Evolutionary conservation across 2,113 vertebrate species (phyloP), one percentile per base, ranked within the genome.

Genomic region (Hydrolagus affinis): DNA sequence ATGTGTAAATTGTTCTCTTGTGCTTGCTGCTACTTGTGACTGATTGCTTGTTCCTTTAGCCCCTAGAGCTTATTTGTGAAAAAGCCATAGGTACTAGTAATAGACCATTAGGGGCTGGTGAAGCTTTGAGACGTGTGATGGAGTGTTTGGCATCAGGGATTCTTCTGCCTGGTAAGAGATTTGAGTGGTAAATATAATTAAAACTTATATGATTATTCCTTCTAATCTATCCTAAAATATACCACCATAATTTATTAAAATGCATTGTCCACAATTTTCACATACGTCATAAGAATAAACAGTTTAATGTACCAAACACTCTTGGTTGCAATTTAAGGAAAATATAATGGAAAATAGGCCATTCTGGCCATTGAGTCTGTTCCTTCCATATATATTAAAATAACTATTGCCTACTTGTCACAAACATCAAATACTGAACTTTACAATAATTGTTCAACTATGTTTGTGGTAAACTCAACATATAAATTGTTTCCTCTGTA

Each of bases 41-140:
- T 83, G 78, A 83, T 83, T 90, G 89, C 91, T 93, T 92, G 93
- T 90, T 89, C 77, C 0, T 94, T 91, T 91, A 98, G 97, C 97
- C 97, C 75, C 92, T 99, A 90, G 98, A 99, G 92, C 96, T 99
- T 86, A 96, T 99, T 91, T 99, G 98, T 92, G 98, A 99, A 94
- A 99, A 99, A 94, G 96, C 97, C 89, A 97, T 99, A 88, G 97
- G 97, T 90, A 99, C 98, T 88, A 99, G 98, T 93, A 99, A 97
- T 94, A 95, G 98, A 92, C 97, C 98, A 71, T 89, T 98, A 88
- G 97, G 97, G 4, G 97, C 98, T 44, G 98, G 98, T 89, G 98
- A 99, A 91, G 98, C 97, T 1, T 92, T 99, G 89, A 95, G 98
- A 86, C 94, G 98, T 90, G 97, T 99, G 89, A 97, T 99, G 96